Conservation (phyloP, 2,888 invertebrate genomes). For the Coelopa pilipes region DNA sequence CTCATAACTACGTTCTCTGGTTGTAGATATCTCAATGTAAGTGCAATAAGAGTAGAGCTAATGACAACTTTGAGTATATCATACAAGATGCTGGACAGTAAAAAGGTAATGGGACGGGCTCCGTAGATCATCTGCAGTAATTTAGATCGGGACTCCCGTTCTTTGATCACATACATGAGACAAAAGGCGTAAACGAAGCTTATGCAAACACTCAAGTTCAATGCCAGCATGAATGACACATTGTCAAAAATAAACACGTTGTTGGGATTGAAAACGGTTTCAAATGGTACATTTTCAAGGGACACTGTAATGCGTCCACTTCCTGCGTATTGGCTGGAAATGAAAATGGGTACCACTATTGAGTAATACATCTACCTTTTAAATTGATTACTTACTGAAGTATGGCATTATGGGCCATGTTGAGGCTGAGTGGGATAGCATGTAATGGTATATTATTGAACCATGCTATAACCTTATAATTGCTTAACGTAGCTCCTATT, state of each 20-base stretch:
- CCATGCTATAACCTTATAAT: slow-evolving; percentile 47
- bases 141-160: slow-evolving; percentile 42
- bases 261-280: background rate
- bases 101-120: slow-evolving; percentile 34
- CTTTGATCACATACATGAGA: background rate
- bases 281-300: slow-evolving; percentile 4
- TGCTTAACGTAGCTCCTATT: slow-evolving; percentile 49
- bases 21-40: background rate
- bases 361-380: too few species aligned
- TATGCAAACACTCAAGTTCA: background rate
- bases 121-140: slow-evolving; percentile 48
- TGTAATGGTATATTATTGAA: slow-evolving; percentile 53
- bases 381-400: slow-evolving; percentile 43
- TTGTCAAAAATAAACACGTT: background rate
- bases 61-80: background rate
- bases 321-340: background rate
- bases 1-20: background rate
- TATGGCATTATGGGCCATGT: slow-evolving; percentile 52
- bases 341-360: background rate
- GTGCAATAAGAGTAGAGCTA: background rate
- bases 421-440: slow-evolving; percentile 48
- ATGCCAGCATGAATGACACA: background rate
- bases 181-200: background rate
- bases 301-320: background rate
- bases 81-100: slow-evolving; percentile 24